phyloP scores from a whole-genome alignment of 2,113 vertebrate species.

The Paratilapia polleni region DNA sequence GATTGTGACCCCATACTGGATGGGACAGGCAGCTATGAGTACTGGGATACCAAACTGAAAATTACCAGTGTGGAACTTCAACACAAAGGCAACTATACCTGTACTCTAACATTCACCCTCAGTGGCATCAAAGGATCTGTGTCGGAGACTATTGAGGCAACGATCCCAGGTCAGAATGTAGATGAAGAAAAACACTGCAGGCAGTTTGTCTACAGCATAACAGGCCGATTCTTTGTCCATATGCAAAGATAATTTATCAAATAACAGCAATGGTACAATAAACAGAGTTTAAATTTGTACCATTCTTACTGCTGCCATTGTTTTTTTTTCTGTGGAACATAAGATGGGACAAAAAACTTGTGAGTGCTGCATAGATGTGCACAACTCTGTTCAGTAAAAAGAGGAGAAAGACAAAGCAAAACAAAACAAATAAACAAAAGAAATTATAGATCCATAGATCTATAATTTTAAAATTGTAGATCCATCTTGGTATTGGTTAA shows the following conservation, averaged over 20 bases:
- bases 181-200: background rate
- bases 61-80: conserved; percentile 42
- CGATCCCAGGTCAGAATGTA: conserved; percentile 77
- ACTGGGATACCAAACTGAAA: background rate
- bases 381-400: too few species aligned
- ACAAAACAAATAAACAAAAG: too few species aligned
- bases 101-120: conserved; percentile 77
- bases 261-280: too few species aligned
- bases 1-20: conserved; percentile 51
- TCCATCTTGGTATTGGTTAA: too few species aligned
- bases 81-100: conserved; percentile 83
- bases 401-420: too few species aligned
- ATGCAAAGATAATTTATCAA: background rate
- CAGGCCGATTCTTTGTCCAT: background rate
- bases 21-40: conserved; percentile 1
- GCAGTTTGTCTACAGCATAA: background rate
- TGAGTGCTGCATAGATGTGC: too few species aligned
- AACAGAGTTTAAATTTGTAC: too few species aligned
- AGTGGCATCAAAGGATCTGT: conserved; percentile 74
- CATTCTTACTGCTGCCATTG: too few species aligned
- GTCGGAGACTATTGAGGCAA: conserved; percentile 78
- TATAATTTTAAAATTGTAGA: too few species aligned
- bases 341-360: too few species aligned
- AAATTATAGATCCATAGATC: too few species aligned
- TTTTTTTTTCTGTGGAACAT: too few species aligned